A percentile compares a stretch with the other conserved stretches of the same genome.
These are phyloP conservation scores for Drosophila kambysellisi DNA, from an alignment of 2,888 invertebrate genomes.

Conservation along the genomic window DNA sequence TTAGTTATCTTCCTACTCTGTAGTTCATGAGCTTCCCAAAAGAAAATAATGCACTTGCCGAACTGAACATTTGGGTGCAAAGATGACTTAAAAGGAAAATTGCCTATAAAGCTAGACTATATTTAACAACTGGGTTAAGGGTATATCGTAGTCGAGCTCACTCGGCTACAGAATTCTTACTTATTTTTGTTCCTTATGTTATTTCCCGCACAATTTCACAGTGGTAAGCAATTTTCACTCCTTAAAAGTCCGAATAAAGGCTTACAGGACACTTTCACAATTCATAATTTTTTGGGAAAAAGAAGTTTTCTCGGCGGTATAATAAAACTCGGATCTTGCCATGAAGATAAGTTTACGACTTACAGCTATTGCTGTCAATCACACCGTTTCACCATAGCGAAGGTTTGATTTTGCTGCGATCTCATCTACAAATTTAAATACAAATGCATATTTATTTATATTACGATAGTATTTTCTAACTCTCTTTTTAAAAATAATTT, in stretches of 20 bases:
- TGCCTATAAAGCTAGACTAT: too few relatives aligned
- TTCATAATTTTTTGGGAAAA: neutral
- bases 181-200: constrained; percentile 27
- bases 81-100: too few relatives aligned
- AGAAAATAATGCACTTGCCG: too few relatives aligned
- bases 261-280: neutral
- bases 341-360: neutral
- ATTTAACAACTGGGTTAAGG: too few relatives aligned
- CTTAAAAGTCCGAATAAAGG: neutral
- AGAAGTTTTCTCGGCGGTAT: neutral
- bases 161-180: too few relatives aligned
- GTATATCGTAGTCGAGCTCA: too few relatives aligned
- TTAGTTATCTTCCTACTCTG: too few relatives aligned
- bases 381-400: neutral
- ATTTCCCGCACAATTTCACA: constrained; percentile 24
- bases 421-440: neutral
- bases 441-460: neutral
- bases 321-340: neutral
- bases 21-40: too few relatives aligned
- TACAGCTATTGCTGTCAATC: neutral
- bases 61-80: too few relatives aligned
- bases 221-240: constrained; percentile 18
- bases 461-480: neutral
- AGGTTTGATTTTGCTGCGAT: neutral
- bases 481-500: neutral